Evolutionary conservation across 2,113 vertebrate species (phyloP), one percentile per base, ranked within the genome.

Genomic region (Sorex araneus): DNA sequence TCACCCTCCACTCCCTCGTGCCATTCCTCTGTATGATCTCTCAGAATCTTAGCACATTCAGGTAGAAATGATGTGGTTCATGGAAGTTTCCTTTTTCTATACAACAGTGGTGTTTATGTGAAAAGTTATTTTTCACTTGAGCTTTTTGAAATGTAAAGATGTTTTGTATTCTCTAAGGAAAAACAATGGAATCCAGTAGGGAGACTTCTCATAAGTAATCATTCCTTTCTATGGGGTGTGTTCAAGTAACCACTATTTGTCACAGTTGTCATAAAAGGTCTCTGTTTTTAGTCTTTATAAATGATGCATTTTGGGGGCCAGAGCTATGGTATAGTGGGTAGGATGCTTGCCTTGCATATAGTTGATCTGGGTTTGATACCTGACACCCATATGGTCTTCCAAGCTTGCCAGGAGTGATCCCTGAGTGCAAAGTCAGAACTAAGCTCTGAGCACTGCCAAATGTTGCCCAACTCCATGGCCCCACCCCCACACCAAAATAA

Each of bases 61-160:
- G 80, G 47, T 79, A 57, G 76, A 84, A 89, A 40, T 84, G 77
- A 64, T 43, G 21, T 36, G 40, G 57, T 91, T 87, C 60, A 63
- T 87, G 81, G 74, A 75, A 69, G 10, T 76, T 87, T 91, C 45
- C 47, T 85, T 82, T 84, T 36, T 36, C 32, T 45, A 34, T 54
- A 36, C 30, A 3, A 36, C 11, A 93, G 18, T 25, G 85, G 32
- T 71, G 16, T 83, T 91, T 79, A 47, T 86, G 13, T 93, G 75
- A 76, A 95, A 91, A 67, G 36, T 74, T 90, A 54, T 63, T 87
- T 89, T 63, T 91, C 73, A 84, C 0, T 86, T 74, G 86, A 74
- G 40, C 28, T 76, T 93, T 95, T 90, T 21, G 18, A 85, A 94
- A 79, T 66, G 6, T 82, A 84, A 89, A n/a, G n/a, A 73, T 67